phyloP scores from a whole-genome alignment of 2,888 invertebrate species.

The Eristalis pertinax region DNA sequence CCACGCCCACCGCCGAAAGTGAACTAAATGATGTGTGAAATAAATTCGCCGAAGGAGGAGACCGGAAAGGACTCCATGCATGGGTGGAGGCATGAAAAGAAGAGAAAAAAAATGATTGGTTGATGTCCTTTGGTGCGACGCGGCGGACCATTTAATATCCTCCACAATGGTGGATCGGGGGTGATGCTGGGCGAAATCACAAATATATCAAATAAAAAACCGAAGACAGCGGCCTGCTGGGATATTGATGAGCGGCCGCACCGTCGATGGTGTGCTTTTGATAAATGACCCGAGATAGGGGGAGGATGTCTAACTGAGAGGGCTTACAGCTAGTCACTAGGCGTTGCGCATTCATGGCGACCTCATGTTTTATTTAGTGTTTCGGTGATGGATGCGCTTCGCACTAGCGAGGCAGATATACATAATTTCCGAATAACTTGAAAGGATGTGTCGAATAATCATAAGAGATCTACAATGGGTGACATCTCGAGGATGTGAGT shows the following conservation, averaged over 20 bases:
- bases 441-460: neutral
- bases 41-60: slow-evolving; percentile 30
- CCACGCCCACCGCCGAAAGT: too few relatives aligned
- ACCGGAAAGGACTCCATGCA: neutral
- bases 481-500: too few relatives aligned
- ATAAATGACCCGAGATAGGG: slow-evolving; percentile 42
- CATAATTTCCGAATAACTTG: neutral
- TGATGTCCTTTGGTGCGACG: slow-evolving; percentile 45
- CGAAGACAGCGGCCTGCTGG: slow-evolving; percentile 11
- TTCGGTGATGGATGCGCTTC: neutral
- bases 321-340: neutral
- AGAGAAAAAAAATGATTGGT: slow-evolving; percentile 33
- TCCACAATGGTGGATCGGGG: neutral
- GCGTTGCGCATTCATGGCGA: neutral
- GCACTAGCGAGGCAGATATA: neutral
- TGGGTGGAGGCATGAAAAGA: slow-evolving; percentile 1
- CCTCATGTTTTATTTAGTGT: slow-evolving; percentile 53
- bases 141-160: slow-evolving; percentile 48
- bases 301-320: neutral
- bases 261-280: slow-evolving; percentile 37
- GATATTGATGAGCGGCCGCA: slow-evolving; percentile 54
- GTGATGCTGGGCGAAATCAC: neutral
- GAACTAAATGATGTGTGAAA: slow-evolving; percentile 56
- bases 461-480: neutral
- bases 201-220: slow-evolving; percentile 21